phyloP scores from a whole-genome alignment of 2,797 vertebrate genomes.

The Hozukius guyotensis region DNA sequence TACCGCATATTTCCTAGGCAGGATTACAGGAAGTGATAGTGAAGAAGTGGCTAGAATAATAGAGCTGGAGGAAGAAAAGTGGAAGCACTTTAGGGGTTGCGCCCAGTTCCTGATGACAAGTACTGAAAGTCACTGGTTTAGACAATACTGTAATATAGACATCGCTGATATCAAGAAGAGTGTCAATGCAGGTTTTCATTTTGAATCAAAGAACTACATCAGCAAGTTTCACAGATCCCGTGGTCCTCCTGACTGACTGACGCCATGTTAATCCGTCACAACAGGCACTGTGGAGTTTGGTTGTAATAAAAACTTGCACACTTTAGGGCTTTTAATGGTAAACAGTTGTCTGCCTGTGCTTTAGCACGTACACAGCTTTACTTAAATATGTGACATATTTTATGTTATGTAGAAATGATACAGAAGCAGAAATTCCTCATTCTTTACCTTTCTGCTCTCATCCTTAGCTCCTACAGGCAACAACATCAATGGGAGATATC shows the following conservation, averaged over 20 bases:
- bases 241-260: background rate
- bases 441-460: background rate
- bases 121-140: background rate
- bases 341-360: background rate
- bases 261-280: background rate
- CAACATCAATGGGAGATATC: accelerated
- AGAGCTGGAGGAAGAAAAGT: background rate
- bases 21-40: no score
- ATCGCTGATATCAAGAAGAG: background rate
- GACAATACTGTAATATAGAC: background rate
- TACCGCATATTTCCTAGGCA: background rate
- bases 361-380: background rate
- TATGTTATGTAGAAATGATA: background rate
- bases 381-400: background rate
- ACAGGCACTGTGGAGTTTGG: background rate
- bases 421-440: background rate
- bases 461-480: accelerated
- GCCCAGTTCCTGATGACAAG: background rate
- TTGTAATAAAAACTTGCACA: background rate
- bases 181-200: background rate
- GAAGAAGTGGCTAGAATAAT: background rate
- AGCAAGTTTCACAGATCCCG: background rate
- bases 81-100: background rate
- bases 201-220: background rate
- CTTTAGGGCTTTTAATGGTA: background rate